Conservation (phyloP, 2,888 invertebrate genomes). For the Lithosia quadra region DNA sequence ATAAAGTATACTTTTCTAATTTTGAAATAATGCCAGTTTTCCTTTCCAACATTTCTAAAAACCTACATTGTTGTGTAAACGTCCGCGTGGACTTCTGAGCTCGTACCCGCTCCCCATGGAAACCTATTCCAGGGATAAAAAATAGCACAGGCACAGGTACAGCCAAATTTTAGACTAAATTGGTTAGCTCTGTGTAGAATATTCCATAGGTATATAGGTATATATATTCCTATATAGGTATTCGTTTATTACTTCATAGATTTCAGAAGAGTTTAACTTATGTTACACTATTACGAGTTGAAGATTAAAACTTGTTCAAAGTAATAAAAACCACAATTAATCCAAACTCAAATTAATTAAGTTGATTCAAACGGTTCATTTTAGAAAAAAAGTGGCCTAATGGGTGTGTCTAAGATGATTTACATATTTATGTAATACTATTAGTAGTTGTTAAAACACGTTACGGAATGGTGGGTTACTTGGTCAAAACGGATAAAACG, state of each 20-base stretch:
- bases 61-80: too few relatives aligned
- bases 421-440: conserved; percentile 5
- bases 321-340: not conserved
- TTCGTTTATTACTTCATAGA: not conserved
- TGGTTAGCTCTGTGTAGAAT: too few relatives aligned
- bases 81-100: too few relatives aligned
- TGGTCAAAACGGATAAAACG: not conserved
- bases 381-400: not conserved
- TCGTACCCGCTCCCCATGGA: too few relatives aligned
- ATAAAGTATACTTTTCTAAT: too few relatives aligned
- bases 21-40: too few relatives aligned
- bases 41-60: too few relatives aligned
- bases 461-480: conserved; percentile 2
- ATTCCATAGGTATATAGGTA: too few relatives aligned
- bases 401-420: conserved; percentile 7
- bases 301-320: not conserved
- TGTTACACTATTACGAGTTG: not conserved
- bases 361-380: not conserved
- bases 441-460: not conserved
- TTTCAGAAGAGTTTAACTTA: not conserved
- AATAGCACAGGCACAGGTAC: too few relatives aligned
- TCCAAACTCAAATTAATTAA: not conserved
- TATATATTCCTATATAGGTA: too few relatives aligned
- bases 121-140: too few relatives aligned
- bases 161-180: too few relatives aligned